Conservation (phyloP, 2,888 invertebrate species). For the Lingula anatina region DNA sequence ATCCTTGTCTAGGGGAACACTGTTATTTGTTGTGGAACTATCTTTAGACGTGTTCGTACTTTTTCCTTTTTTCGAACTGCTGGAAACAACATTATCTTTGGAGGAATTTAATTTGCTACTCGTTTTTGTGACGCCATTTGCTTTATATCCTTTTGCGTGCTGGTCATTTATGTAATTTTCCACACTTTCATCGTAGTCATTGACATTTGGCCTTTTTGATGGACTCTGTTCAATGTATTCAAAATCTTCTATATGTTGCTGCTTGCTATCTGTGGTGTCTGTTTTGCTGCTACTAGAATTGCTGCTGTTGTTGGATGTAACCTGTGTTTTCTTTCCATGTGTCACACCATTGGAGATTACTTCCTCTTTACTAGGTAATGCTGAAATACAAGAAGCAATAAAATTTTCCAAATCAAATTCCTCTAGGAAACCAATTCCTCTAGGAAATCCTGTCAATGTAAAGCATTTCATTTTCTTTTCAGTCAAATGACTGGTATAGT, state of each 20-base stretch:
- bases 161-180: slow-evolving; percentile 41
- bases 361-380: slow-evolving; percentile 51
- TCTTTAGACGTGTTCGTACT: too few species aligned
- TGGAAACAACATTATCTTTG: slow-evolving; percentile 37
- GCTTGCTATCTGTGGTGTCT: too few species aligned
- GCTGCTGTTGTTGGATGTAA: neutral
- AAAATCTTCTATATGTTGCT: slow-evolving; percentile 16
- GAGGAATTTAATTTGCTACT: slow-evolving; percentile 37
- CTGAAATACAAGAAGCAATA: slow-evolving; percentile 24
- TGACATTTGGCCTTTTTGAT: slow-evolving; percentile 40
- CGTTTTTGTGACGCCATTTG: slow-evolving; percentile 20
- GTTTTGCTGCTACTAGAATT: neutral
- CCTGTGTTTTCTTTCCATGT: slow-evolving; percentile 8
- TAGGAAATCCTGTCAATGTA: too few species aligned
- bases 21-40: too few species aligned
- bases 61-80: slow-evolving; percentile 32
- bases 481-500: too few species aligned
- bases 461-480: too few species aligned
- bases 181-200: slow-evolving; percentile 38
- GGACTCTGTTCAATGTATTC: slow-evolving; percentile 44
- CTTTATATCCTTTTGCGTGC: slow-evolving; percentile 34
- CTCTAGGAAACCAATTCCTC: too few species aligned
- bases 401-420: too few species aligned
- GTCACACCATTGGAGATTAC: slow-evolving; percentile 50
- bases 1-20: too few species aligned